Evolutionary conservation across 2,888 invertebrate genomes (phyloP), one percentile per base, ranked within the genome.

Genomic region (Orchesella flavescens): DNA sequence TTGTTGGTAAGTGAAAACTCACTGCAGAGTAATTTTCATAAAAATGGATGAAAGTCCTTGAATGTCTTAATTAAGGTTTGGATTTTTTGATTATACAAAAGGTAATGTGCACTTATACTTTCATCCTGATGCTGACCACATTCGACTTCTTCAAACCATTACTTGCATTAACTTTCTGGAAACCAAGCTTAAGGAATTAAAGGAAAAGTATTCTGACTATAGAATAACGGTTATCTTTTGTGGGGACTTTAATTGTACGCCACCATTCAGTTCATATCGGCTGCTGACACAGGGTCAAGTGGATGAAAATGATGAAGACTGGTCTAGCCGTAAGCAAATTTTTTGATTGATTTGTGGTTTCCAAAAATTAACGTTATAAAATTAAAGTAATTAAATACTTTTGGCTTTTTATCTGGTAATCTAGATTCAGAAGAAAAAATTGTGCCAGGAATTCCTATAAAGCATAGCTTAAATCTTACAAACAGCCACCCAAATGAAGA

Each of bases 171-270:
- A 92, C 59, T 95, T 94, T 91, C 89, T 97, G 24, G 92, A 93
- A 91, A 92, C 55, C 87, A 90, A 76, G 86, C 87, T 78, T 81
- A 88, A 78, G 82, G 89, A 89, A 89, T 90, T 88, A 79, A 85
- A 75, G 34, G 15, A 77, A 79, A 86, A 92, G 91, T 88, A 91
- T 81, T 89, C 90, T 5, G 89, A 90, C 0, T 89, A 90, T n/a
- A 90, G 91, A 49, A 91, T 95, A 43, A 93, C 94, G 1, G 89
- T 96, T 0, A 90, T 98, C 78, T 93, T 97, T 87, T 96, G 96
- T 90, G 98, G 98, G 0, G 98, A 98, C 90, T 97, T 98, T 89
- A 98, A 98, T 90, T 96, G 96, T 90, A 93, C 93, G 1, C 97
- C 97, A 0, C 93, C 94, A 73, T 94, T 94, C 90, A 96, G 95